Percentiles rank a stretch among this genome's conserved stretches.
Conservation (phyloP, 1,140 invertebrate genomes). For the Orius insidiosus region DNA sequence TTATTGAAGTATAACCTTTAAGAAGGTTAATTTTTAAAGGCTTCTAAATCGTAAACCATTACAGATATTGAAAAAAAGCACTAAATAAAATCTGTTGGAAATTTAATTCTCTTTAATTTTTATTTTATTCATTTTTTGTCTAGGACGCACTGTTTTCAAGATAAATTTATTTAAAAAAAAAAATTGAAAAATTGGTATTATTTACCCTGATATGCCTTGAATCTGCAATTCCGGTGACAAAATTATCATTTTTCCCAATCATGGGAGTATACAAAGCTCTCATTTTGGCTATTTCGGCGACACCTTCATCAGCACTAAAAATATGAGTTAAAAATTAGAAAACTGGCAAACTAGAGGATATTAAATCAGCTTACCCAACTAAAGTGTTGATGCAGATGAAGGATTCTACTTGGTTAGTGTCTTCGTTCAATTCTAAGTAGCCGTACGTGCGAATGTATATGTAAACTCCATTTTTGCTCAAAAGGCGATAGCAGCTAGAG, state of each 20-base stretch:
- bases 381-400: constrained; percentile 72
- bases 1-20: too few relatives aligned
- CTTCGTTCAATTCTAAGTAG: constrained; percentile 53
- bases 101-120: too few relatives aligned
- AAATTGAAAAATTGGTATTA: too few relatives aligned
- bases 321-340: constrained; percentile 9
- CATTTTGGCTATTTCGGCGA: constrained; percentile 13
- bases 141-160: too few relatives aligned
- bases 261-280: constrained; percentile 11
- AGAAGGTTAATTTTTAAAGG: too few relatives aligned
- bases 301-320: constrained; percentile 9
- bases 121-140: too few relatives aligned
- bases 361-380: constrained; percentile 35
- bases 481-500: constrained; percentile 61
- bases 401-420: constrained; percentile 50
- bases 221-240: too few relatives aligned
- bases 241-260: constrained; percentile 1
- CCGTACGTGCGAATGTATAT: constrained; percentile 66
- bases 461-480: constrained; percentile 56
- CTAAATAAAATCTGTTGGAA: too few relatives aligned
- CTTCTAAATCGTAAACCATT: too few relatives aligned
- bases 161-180: too few relatives aligned
- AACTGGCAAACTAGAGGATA: background rate
- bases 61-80: too few relatives aligned
- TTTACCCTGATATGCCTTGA: too few relatives aligned